Conservation (phyloP, 2,797 vertebrate genomes). For the Agapornis canus region DNA sequence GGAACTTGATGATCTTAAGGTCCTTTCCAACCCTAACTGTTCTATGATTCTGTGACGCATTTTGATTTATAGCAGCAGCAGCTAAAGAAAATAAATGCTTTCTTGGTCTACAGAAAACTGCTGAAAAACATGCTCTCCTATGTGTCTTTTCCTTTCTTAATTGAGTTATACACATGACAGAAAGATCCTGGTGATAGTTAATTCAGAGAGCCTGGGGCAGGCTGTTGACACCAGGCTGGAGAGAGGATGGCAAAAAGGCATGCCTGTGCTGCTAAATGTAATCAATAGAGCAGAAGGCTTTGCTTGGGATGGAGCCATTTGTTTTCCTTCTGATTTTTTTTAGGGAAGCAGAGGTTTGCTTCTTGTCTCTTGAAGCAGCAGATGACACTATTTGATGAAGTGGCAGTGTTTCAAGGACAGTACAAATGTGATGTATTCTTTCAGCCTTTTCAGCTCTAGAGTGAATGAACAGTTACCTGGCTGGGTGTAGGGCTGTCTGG, state of each 20-base stretch:
- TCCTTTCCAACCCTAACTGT: not conserved
- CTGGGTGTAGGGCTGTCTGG: not conserved
- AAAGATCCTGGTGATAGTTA: not conserved
- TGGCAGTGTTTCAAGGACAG: not conserved
- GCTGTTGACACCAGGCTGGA: not conserved
- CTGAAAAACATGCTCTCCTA: not conserved
- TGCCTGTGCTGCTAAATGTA: rapidly evolving
- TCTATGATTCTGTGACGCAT: not conserved
- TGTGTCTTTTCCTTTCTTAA: not conserved
- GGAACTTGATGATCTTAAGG: too few relatives aligned
- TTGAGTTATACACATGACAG: not conserved
- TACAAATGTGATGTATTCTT: not conserved
- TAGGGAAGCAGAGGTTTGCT: not conserved
- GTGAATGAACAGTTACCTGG: not conserved
- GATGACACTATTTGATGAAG: not conserved
- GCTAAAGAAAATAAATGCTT: conserved; percentile 29
- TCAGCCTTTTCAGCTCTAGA: not conserved
- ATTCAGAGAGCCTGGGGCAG: not conserved
- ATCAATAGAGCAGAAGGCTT: not conserved
- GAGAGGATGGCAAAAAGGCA: not conserved
- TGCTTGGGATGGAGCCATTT: not conserved
- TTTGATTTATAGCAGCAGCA: conserved; percentile 38
- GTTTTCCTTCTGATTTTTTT: not conserved
- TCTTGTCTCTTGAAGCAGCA: not conserved
- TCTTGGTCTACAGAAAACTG: not conserved